A percentile compares a stretch with the other conserved stretches of the same genome.
Conservation (phyloP, 1,140 invertebrate genomes). For the Hesperophylax magnus region DNA sequence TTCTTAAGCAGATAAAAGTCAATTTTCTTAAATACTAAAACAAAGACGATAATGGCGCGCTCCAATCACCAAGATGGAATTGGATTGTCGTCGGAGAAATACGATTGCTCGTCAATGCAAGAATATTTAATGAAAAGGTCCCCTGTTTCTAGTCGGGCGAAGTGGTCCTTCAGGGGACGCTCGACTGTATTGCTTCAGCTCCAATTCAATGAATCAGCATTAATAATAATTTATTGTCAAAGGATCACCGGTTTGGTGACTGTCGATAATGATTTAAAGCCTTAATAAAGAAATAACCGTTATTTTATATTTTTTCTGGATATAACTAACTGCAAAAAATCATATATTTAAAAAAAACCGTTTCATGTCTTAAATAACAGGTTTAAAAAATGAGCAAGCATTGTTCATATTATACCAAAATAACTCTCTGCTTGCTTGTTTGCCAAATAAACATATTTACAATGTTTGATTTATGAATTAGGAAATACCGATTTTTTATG, state of each 20-base stretch:
- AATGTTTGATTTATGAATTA: too few relatives aligned
- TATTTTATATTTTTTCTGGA: too few relatives aligned
- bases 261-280: background rate
- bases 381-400: too few relatives aligned
- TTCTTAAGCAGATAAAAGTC: background rate
- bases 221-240: background rate
- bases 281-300: background rate
- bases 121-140: slow-evolving; percentile 2
- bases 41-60: background rate
- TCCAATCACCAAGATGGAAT: background rate
- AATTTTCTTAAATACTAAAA: background rate
- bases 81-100: background rate
- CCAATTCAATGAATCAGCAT: background rate
- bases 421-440: too few relatives aligned
- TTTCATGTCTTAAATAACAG: too few relatives aligned
- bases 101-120: slow-evolving; percentile 15
- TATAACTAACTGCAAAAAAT: too few relatives aligned
- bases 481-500: too few relatives aligned
- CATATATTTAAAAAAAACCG: too few relatives aligned
- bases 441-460: too few relatives aligned
- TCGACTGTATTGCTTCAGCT: background rate
- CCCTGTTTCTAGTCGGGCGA: background rate
- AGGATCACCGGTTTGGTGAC: background rate
- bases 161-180: background rate
- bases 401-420: too few relatives aligned